These are phyloP conservation scores for Cyaniris semiargus DNA, from an alignment of 2,888 invertebrate species.

Conservation along the genomic window DNA sequence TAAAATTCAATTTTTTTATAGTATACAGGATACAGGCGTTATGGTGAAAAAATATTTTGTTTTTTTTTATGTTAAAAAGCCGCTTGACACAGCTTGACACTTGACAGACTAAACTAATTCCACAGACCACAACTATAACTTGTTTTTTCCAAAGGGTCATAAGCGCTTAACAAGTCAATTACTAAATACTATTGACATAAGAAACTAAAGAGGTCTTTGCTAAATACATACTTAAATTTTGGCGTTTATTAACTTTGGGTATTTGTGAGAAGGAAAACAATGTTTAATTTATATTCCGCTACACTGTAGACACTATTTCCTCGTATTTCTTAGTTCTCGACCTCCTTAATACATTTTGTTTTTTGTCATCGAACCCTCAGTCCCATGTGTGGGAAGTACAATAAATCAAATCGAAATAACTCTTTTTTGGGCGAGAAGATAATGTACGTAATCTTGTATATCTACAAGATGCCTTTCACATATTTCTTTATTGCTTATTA, in stretches of 20 bases:
- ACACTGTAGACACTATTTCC: not conserved
- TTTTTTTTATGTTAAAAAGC: no score
- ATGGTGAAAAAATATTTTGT: no score
- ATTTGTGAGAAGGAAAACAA: not conserved
- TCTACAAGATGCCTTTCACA: conserved; percentile 7
- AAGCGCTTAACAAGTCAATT: no score
- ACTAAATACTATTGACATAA: no score
- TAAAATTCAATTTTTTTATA: no score
- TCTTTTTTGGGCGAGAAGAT: conserved; percentile 66
- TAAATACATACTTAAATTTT: not conserved
- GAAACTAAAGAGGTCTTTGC: no score
- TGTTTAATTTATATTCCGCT: conserved; percentile 11
- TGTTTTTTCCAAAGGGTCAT: no score
- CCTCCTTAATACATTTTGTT: conserved; percentile 60
- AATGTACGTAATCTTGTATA: conserved; percentile 46
- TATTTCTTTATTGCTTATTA: not conserved
- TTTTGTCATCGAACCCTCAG: conserved; percentile 70
- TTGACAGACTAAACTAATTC: no score
- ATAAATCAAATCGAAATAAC: conserved; percentile 78
- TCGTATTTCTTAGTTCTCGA: conserved; percentile 57
- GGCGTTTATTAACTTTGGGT: not conserved
- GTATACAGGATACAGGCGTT: no score
- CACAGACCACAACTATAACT: no score
- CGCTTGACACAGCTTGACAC: no score
- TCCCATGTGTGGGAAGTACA: conserved; percentile 69